Evolutionary conservation across 2,888 invertebrate species (phyloP).

Genomic region (Bibio marci): DNA sequence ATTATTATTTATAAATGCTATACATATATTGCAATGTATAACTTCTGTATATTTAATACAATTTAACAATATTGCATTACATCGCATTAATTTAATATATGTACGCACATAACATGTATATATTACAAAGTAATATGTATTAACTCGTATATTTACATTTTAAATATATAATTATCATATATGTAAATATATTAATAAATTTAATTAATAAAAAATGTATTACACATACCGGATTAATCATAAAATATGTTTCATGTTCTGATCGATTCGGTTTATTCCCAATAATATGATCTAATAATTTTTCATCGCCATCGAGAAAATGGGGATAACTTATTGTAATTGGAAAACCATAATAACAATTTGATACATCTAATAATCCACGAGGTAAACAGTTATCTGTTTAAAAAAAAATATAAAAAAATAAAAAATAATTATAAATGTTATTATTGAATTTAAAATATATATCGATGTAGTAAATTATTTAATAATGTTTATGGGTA

Average conservation of each 20-base stretch:
- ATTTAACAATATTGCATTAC: too few species aligned
- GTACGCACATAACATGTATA: too few species aligned
- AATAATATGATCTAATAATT: conserved; percentile 44
- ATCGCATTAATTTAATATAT: too few species aligned
- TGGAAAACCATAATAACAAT: conserved; percentile 82
- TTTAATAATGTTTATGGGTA: too few species aligned
- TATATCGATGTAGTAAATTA: too few species aligned
- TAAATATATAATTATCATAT: too few species aligned
- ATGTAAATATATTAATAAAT: neutral
- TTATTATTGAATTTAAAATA: too few species aligned
- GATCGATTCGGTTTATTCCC: conserved; percentile 47
- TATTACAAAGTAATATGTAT: too few species aligned
- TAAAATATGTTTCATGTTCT: conserved; percentile 50
- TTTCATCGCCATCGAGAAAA: conserved; percentile 56
- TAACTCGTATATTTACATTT: neutral
- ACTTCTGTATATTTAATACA: too few species aligned
- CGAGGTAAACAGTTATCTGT: conserved; percentile 46
- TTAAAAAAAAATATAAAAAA: conserved; percentile 11
- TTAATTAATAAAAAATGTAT: neutral
- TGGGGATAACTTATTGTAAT: conserved; percentile 80
- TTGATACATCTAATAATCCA: conserved; percentile 67
- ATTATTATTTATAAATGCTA: too few species aligned
- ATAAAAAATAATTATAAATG: too few species aligned
- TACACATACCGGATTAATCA: conserved; percentile 56
- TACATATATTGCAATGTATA: too few species aligned